Conservation (phyloP, 2,113 vertebrate genomes). For the Ictalurus furcatus region DNA sequence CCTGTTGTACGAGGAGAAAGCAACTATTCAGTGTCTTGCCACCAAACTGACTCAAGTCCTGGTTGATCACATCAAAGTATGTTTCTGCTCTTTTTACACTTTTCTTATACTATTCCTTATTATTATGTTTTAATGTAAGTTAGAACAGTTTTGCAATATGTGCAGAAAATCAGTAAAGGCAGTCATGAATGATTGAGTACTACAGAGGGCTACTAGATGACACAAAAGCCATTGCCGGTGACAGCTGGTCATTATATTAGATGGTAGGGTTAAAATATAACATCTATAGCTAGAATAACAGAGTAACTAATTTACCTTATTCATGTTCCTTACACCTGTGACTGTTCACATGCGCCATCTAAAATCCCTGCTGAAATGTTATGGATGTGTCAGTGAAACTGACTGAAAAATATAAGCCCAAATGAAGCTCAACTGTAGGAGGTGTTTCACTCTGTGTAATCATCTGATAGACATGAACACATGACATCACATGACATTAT, state of each 20-base stretch:
- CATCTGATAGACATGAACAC: not conserved
- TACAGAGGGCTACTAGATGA: not conserved
- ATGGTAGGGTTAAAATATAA: not conserved
- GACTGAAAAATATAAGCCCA: not conserved
- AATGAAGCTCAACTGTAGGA: not conserved
- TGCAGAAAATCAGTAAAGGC: not conserved
- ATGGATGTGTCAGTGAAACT: not conserved
- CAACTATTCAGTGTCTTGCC: conserved; percentile 50
- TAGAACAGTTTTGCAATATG: not conserved
- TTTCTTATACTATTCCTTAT: not conserved
- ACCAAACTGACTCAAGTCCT: conserved; percentile 54
- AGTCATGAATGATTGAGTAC: not conserved
- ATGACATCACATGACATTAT: not conserved
- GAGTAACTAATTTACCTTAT: not conserved
- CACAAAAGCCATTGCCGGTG: not conserved
- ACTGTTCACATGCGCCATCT: not conserved
- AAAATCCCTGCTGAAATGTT: not conserved
- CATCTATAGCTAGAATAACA: not conserved
- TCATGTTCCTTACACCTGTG: not conserved
- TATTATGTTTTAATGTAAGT: not conserved
- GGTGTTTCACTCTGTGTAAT: not conserved
- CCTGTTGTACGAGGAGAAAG: conserved; percentile 53
- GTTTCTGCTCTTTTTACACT: not conserved
- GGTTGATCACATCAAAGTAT: conserved; percentile 56
- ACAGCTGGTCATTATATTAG: not conserved